These are phyloP conservation scores for Orthosia gothica DNA, from an alignment of 2,888 invertebrate genomes.

Conservation along the genomic window DNA sequence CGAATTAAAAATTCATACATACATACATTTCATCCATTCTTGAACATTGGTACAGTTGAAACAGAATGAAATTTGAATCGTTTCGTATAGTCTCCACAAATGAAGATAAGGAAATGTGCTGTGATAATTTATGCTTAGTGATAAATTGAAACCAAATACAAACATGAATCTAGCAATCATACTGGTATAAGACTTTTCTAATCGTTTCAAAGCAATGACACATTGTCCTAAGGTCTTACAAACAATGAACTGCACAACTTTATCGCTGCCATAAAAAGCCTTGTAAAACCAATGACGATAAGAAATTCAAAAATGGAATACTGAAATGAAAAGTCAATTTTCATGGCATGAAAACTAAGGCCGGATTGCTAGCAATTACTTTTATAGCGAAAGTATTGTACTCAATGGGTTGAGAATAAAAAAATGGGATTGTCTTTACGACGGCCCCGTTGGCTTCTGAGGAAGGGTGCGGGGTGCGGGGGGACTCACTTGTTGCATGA, in stretches of 20 bases:
- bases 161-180: not conserved
- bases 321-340: slow-evolving; percentile 50
- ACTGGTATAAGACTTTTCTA: too few relatives aligned
- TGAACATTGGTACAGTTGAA: not conserved
- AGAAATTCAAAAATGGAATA: slow-evolving; percentile 23
- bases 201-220: slow-evolving; percentile 9
- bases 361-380: slow-evolving; percentile 51
- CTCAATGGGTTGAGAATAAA: slow-evolving; percentile 58
- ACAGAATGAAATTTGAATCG: not conserved
- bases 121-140: too few relatives aligned
- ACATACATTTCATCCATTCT: too few relatives aligned
- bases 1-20: too few relatives aligned
- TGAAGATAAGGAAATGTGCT: not conserved
- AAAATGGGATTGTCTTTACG: slow-evolving; percentile 65
- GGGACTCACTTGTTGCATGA: slow-evolving; percentile 85
- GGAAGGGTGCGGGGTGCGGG: slow-evolving; percentile 73
- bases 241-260: slow-evolving; percentile 24
- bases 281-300: not conserved
- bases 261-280: slow-evolving; percentile 16
- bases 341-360: slow-evolving; percentile 38
- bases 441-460: slow-evolving; percentile 62
- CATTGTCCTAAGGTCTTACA: not conserved
- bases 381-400: slow-evolving; percentile 59
- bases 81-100: not conserved
- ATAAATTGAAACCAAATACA: not conserved